A percentile compares a stretch with the other conserved stretches of the same genome.
Evolutionary conservation across 64 coral and sea anemone genomes (phyloP).

Genomic region (Hydrozoanthus tunicans): DNA sequence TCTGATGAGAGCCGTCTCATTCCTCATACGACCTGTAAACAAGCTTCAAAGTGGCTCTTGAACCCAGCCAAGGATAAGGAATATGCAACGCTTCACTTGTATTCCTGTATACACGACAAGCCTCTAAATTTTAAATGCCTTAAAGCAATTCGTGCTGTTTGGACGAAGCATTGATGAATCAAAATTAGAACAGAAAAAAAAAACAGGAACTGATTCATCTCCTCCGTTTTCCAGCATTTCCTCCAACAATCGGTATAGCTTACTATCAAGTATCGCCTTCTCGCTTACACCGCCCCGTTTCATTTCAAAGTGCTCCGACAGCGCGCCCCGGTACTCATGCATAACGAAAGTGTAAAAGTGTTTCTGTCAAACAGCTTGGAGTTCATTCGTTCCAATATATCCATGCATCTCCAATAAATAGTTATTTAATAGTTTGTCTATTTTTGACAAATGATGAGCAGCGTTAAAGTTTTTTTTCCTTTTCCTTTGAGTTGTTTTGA

Average conservation of each 20-base stretch:
- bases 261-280: conserved; percentile 11
- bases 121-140: no score
- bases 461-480: conserved; percentile 37
- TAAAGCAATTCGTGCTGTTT: no score
- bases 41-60: no score
- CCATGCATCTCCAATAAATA: conserved; percentile 14
- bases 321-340: neutral
- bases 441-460: conserved; percentile 29
- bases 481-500: neutral
- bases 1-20: no score
- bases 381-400: neutral
- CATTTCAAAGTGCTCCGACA: neutral
- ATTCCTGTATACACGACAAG: no score
- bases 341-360: neutral
- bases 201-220: conserved; percentile 29
- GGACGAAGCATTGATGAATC: no score
- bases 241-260: conserved; percentile 19
- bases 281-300: conserved; percentile 27
- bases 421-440: neutral
- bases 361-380: neutral
- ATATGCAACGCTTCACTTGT: no score
- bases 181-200: neutral
- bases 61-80: no score
- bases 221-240: conserved; percentile 14
- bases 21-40: no score